Percentiles rank a stretch among this genome's conserved stretches.
phyloP scores from a whole-genome alignment of 2,888 invertebrate genomes.

The Drosophila melanosoma region DNA sequence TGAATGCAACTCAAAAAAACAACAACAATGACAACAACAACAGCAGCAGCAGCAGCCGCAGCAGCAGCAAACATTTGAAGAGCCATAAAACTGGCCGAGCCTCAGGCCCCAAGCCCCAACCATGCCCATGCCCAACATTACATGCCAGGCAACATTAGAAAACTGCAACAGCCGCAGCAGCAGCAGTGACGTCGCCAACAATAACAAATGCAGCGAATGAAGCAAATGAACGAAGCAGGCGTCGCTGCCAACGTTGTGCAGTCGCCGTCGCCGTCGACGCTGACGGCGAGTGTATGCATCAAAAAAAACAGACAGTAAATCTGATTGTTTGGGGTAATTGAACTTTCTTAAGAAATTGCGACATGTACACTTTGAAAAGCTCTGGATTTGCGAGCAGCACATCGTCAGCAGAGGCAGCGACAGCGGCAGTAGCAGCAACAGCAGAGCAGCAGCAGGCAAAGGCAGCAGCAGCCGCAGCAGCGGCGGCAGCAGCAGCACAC shows the following conservation, averaged over 20 bases:
- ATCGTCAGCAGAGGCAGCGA: conserved; percentile 49
- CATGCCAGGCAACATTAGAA: conserved; percentile 75
- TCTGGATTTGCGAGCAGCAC: conserved; percentile 83
- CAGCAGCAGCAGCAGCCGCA: conserved; percentile 4
- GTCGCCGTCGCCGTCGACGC: conserved; percentile 22
- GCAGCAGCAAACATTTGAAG: conserved; percentile 68
- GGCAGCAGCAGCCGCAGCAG: conserved; percentile 35
- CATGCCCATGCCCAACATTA: conserved; percentile 73
- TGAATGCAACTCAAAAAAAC: conserved; percentile 52
- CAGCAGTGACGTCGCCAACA: conserved; percentile 29
- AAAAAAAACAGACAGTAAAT: conserved; percentile 84
- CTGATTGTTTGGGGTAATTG: conserved; percentile 84
- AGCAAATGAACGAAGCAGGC: conserved; percentile 64
- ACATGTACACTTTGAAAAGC: conserved; percentile 84
- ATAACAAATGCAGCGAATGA: conserved; percentile 49
- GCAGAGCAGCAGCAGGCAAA: conserved; percentile 36
- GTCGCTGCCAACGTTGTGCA: conserved; percentile 21
- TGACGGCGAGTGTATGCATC: conserved; percentile 75
- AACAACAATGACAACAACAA: conserved; percentile 29
- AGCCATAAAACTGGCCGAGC: conserved; percentile 70
- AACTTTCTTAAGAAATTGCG: conserved; percentile 85
- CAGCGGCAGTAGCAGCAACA: conserved; percentile 43
- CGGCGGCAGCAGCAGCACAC: conserved; percentile 72
- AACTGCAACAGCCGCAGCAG: conserved; percentile 63
- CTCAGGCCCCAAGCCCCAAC: conserved; percentile 58